These are phyloP conservation scores for Tenodera sinensis DNA, from an alignment of 2,888 invertebrate species.

Conservation along the genomic window DNA sequence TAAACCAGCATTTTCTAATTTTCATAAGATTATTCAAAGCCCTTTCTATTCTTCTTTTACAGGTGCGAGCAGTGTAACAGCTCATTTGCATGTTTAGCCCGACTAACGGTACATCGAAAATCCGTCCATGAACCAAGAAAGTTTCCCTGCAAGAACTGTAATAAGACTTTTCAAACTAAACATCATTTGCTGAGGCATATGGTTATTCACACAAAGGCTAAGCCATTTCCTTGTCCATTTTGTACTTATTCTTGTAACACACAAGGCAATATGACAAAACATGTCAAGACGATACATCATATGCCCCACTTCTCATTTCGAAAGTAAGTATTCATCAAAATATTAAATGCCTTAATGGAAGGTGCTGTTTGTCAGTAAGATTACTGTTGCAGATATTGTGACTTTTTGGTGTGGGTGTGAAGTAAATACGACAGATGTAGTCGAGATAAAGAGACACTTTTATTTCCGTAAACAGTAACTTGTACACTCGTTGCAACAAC, in stretches of 20 bases:
- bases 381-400: too few species aligned
- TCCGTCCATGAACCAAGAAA: constrained; percentile 31
- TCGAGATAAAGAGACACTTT: too few species aligned
- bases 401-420: too few species aligned
- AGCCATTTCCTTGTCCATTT: constrained; percentile 35
- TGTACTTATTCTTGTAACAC: constrained; percentile 37
- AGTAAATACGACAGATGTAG: too few species aligned
- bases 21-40: too few species aligned
- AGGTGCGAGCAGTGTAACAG: constrained; percentile 28
- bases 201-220: constrained; percentile 31
- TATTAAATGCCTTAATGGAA: too few species aligned
- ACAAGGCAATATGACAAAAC: constrained; percentile 38
- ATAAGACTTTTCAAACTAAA: constrained; percentile 35
- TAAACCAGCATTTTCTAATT: too few species aligned
- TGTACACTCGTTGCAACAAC: too few species aligned
- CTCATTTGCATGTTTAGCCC: constrained; percentile 30
- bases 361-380: too few species aligned
- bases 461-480: too few species aligned
- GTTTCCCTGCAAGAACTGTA: constrained; percentile 32
- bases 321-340: constrained; percentile 33
- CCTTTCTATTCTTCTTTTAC: constrained; percentile 7
- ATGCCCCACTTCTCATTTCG: constrained; percentile 35
- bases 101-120: constrained; percentile 28
- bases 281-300: constrained; percentile 36
- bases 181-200: constrained; percentile 35